Evolutionary conservation across 2,113 vertebrate species (phyloP).

Genomic region (Cebus imitator): DNA sequence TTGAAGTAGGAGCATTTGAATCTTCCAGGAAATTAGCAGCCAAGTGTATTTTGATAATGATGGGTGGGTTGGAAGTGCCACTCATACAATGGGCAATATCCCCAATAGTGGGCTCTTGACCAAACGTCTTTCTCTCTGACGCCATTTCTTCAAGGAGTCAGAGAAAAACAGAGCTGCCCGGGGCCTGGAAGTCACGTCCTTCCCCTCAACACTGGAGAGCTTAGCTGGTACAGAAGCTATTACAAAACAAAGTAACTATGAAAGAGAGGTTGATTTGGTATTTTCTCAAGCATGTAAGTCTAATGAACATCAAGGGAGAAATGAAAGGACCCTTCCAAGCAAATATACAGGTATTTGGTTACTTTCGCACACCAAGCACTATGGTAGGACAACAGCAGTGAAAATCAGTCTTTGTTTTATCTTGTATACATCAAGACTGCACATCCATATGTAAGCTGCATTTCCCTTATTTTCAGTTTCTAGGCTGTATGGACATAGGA

Average conservation of each 20-base stretch:
- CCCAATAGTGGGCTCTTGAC: constrained; percentile 81
- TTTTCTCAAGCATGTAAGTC: constrained; percentile 24
- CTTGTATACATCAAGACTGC: constrained; percentile 18
- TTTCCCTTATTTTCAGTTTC: constrained; percentile 42
- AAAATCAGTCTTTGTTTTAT: constrained; percentile 37
- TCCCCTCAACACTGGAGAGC: background rate
- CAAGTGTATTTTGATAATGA: constrained; percentile 86
- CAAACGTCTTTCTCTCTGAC: constrained; percentile 79
- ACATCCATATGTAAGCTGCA: background rate
- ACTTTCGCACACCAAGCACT: background rate
- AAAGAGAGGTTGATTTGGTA: constrained; percentile 41
- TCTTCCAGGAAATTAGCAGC: constrained; percentile 90
- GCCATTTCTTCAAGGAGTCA: constrained; percentile 62
- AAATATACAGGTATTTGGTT: background rate
- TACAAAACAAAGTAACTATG: constrained; percentile 56
- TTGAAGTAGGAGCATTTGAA: constrained; percentile 89
- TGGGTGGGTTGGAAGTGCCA: constrained; percentile 85
- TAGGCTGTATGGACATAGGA: constrained; percentile 17
- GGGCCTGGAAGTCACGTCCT: constrained; percentile 39
- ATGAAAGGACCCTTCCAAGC: background rate
- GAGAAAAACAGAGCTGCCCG: constrained; percentile 34
- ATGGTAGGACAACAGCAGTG: background rate
- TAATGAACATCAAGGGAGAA: constrained; percentile 30
- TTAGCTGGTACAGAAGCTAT: background rate
- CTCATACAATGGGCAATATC: constrained; percentile 84